Evolutionary conservation across 2,888 invertebrate species (phyloP).

Genomic region (Sepioteuthis lessoniana): DNA sequence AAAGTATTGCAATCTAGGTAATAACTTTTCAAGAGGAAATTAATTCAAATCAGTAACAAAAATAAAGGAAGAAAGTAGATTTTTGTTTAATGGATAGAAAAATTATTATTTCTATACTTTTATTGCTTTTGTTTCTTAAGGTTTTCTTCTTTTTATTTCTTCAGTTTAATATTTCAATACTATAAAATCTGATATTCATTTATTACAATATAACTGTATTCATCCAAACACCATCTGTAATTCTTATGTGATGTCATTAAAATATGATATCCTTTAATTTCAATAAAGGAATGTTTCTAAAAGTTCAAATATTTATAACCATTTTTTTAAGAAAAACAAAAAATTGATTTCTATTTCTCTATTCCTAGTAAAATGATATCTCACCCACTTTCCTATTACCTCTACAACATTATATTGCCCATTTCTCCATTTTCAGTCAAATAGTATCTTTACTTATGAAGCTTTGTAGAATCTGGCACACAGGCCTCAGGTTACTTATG

Average conservation of each 20-base stretch:
- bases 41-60: not conserved
- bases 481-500: too few species aligned
- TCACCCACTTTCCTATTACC: too few species aligned
- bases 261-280: not conserved
- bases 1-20: not conserved
- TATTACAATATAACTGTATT: not conserved
- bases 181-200: not conserved
- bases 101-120: not conserved
- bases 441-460: too few species aligned
- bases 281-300: not conserved
- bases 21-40: not conserved
- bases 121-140: not conserved
- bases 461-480: too few species aligned
- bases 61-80: not conserved
- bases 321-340: not conserved
- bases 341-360: too few species aligned
- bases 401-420: too few species aligned
- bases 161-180: not conserved
- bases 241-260: not conserved
- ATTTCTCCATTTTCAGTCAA: too few species aligned
- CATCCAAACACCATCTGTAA: not conserved
- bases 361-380: too few species aligned
- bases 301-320: not conserved
- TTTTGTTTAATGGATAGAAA: not conserved
- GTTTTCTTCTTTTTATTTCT: not conserved